Base-by-base conservation (phyloP, 2,113 vertebrate genomes). In the Marmota monax region DNA sequence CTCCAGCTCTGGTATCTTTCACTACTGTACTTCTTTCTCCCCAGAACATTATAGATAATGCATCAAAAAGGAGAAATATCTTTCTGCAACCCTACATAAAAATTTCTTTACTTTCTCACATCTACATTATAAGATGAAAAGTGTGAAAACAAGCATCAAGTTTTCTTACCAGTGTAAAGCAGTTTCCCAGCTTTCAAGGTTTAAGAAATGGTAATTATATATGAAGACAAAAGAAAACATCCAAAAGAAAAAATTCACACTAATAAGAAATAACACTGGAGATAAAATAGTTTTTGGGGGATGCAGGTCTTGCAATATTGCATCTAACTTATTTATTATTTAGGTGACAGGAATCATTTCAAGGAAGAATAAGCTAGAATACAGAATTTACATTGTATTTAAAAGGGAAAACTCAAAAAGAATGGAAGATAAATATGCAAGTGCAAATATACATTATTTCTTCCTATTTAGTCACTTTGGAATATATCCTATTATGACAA, bases 271-370 rank as follows among this genome's bases (percentile, higher is more conserved):
- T 12, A 88, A 72, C 27, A 92, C 7, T 85, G 89, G n/a, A 92
- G 32, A 90, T 58, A 90, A 79, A 77, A 76, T 84, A 34, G 86
- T 63, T 9, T 51, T 72, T 84, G 84, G 74, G 7, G 25, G 22
- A 22, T 94, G 14, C 8, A 92, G 61, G 12, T 63, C 39, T 42
- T 12, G 2, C 90, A 95, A 79, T 89, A 95, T 0, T 87, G 7
- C 67, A 90, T 87, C 88, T 85, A 86, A 94, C 42, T 76, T 34
- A 92, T 61, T 92, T 48, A 94, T 23, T 89, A 63, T 91, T 92
- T 74, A 97, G 34, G 65, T 96, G 53, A 88, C 4, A 88, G 53
- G 23, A 95, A 70, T 94, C n/a, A 95, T 67, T 96, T 97, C 67
- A 95, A 96, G 12, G 56, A 56, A 69, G 9, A 95, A 53, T 16